phyloP scores from a whole-genome alignment of 1,140 invertebrate species.

The Calliopsis andreniformis region DNA sequence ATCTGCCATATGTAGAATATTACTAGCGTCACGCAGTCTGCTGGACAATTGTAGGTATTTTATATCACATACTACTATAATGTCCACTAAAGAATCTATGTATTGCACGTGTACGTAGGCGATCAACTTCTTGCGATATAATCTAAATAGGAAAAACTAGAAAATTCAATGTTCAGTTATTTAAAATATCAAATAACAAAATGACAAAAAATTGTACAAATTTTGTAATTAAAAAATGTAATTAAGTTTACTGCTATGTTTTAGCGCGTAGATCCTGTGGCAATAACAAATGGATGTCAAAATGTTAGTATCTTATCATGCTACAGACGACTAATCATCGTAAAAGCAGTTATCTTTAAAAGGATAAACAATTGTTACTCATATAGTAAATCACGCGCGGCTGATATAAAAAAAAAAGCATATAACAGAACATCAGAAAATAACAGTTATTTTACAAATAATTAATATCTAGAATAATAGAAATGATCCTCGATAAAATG shows the following conservation, averaged over 20 bases:
- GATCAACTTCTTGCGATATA: slow-evolving; percentile 19
- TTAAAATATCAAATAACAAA: no score
- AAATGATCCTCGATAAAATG: no score
- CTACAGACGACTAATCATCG: background rate
- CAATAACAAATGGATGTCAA: background rate
- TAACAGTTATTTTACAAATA: background rate
- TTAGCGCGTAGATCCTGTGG: background rate
- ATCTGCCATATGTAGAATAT: slow-evolving; percentile 38
- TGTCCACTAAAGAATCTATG: slow-evolving; percentile 35
- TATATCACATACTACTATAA: slow-evolving; percentile 38
- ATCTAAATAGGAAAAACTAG: slow-evolving; percentile 32
- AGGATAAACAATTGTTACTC: background rate
- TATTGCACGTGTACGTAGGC: slow-evolving; percentile 8
- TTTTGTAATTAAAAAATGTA: background rate
- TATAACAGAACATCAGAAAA: no score
- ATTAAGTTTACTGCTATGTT: background rate
- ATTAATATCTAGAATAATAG: no score
- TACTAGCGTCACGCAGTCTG: slow-evolving; percentile 64
- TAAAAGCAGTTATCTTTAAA: background rate
- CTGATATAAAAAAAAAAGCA: no score
- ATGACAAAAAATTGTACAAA: no score
- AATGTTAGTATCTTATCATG: slow-evolving; percentile 10
- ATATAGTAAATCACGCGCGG: background rate
- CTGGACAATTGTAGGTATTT: slow-evolving; percentile 48
- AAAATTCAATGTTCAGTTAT: background rate